Conservation (phyloP, 2,888 invertebrate genomes). For the Philereme transversata region DNA sequence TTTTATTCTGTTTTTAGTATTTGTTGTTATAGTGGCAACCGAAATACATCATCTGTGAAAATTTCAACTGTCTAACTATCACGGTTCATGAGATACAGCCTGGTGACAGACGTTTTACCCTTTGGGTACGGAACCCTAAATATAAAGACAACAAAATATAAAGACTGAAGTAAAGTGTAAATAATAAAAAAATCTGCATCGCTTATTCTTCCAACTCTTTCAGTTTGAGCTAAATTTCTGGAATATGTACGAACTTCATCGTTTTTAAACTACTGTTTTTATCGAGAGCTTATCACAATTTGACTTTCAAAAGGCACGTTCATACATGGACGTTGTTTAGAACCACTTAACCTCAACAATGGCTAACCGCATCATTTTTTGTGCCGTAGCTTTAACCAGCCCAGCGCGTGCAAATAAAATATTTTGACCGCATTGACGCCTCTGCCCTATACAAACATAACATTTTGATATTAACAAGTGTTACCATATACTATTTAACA, state of each 20-base stretch:
- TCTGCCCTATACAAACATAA: slow-evolving; percentile 54
- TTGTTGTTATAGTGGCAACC: too few relatives aligned
- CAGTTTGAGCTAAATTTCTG: too few relatives aligned
- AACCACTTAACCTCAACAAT: slow-evolving; percentile 64
- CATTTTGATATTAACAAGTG: slow-evolving; percentile 32
- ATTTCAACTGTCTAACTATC: too few relatives aligned
- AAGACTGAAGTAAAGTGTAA: too few relatives aligned
- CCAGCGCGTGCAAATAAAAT: slow-evolving; percentile 66
- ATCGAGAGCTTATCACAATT: slow-evolving; percentile 15
- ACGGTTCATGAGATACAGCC: too few relatives aligned
- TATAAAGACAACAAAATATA: too few relatives aligned
- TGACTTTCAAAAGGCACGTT: slow-evolving; percentile 19
- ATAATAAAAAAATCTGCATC: too few relatives aligned
- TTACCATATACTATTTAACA: slow-evolving; percentile 13
- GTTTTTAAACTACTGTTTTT: background rate
- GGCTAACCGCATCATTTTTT: slow-evolving; percentile 63
- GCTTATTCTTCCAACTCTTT: too few relatives aligned
- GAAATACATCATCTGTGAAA: too few relatives aligned
- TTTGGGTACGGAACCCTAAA: too few relatives aligned
- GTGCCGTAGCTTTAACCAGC: slow-evolving; percentile 56
- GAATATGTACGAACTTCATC: background rate
- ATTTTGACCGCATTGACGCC: slow-evolving; percentile 56
- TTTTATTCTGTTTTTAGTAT: too few relatives aligned
- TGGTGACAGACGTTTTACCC: too few relatives aligned
- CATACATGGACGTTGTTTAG: slow-evolving; percentile 58